Evolutionary conservation across 1,140 invertebrate genomes (phyloP), one percentile per base, ranked within the genome.

Genomic region (Diachasmimorpha longicaudata): DNA sequence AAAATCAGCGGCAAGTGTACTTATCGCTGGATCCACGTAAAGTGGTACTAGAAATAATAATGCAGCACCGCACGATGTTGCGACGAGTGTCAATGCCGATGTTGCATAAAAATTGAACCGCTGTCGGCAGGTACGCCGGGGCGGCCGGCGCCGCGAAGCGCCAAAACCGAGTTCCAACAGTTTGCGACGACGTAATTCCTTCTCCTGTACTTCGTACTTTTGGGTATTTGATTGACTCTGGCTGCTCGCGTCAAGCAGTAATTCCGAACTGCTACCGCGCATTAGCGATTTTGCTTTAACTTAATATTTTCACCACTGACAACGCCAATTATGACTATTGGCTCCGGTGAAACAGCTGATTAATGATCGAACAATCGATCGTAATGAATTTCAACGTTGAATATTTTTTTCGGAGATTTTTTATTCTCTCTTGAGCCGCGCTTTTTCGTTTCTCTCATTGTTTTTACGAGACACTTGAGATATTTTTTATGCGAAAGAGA

Each of bases 21-120:
- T 96, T 77, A 97, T 93, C n/a, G 95, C 95, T 31, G 95, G 95
- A 87, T 97, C 94, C 48, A 96, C 95, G 87, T 96, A 96, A n/a
- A 96, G 90, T 55, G 95, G 96, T 55, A 96, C 95, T 55, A 96
- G 90, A 88, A 97, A 96, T 42, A 96, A 91, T 36, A 97, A 90
- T 2, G 95, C 94, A 31, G 95, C 94, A 46, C 94, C 94, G 44
- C 95, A 94, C 67, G 93, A 94, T 78, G 95, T 94, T 48, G 95
- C 93, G 70, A 94, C 91, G 81, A 95, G 91, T 52, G 93, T 94
- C 76, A 96, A 89, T 76, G 94, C 91, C 68, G 94, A 93, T 70
- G 95, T 96, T 74, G 93, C 92, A 88, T 95, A 96, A 82, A 95
- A 94, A 76, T 93, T 92, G 76, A 93, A 90, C 85, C 92, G 92